A percentile compares a stretch with the other conserved stretches of the same genome.
These are phyloP conservation scores for Diarsia brunnea DNA, from an alignment of 2,888 invertebrate species.

Conservation along the genomic window DNA sequence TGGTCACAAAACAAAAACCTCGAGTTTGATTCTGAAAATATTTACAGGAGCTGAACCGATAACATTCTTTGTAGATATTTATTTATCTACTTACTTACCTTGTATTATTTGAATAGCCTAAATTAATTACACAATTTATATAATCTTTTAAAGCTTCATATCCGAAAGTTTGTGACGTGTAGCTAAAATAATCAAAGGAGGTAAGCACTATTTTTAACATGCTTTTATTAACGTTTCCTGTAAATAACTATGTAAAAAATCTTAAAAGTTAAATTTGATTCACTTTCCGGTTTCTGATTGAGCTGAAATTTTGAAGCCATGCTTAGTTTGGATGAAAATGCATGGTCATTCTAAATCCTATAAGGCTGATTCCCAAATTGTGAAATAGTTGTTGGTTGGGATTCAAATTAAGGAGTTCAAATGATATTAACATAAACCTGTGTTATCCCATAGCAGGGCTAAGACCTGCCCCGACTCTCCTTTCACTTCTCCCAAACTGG, in stretches of 20 bases:
- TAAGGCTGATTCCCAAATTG: neutral
- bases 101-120: constrained; percentile 18
- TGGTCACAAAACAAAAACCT: constrained; percentile 24
- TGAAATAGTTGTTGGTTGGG: neutral
- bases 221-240: neutral
- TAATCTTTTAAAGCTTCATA: neutral
- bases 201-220: neutral
- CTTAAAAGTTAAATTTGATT: neutral
- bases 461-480: no score
- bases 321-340: neutral
- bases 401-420: neutral
- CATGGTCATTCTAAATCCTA: neutral
- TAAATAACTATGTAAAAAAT: neutral
- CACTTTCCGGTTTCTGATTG: no score
- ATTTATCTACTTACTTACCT: neutral
- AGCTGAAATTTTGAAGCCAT: neutral
- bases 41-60: constrained; percentile 30
- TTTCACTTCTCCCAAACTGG: neutral
- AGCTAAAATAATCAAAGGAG: neutral
- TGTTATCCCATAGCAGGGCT: no score
- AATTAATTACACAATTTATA: constrained; percentile 5
- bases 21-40: constrained; percentile 37
- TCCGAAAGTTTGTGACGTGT: neutral
- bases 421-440: neutral
- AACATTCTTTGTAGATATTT: constrained; percentile 10